Evolutionary conservation across 2,113 vertebrate genomes (phyloP), one percentile per base, ranked within the genome.

Genomic region (Pardalotus punctatus): DNA sequence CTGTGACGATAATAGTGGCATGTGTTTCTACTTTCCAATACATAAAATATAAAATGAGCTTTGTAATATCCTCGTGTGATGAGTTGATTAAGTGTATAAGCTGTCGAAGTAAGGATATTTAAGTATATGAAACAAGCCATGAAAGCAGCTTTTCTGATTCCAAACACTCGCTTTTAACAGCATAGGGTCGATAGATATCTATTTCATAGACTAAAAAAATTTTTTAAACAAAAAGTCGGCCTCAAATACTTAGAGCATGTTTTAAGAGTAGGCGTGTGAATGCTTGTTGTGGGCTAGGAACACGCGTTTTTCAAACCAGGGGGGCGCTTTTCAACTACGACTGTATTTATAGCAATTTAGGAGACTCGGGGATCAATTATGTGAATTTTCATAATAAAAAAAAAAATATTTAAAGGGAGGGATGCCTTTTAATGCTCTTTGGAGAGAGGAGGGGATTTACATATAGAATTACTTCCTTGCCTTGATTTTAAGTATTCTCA

Each of bases 21-120:
- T 72, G 27, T 95, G 90, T 91, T 95, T 93, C 76, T 96, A 62
- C 36, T 92, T 90, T 92, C 40, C 51, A 62, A 56, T 77, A 43
- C 67, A n/a, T 64, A 33, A 33, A 91, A 38, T 83, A 80, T 80
- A 90, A 87, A 92, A 88, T 36, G 35, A 40, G 28, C 60, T 45
- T 56, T 89, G 77, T 48, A 91, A 94, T 90, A 70, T 70, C 58
- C 35, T 88, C 23, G 3, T 77, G 56, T 83, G 71, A 93, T 0
- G 8, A 92, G 33, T 47, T 86, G 64, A 70, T 86, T 62, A 66
- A 93, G 36, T 47, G 47, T 73, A 61, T 19, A 21, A 69, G 28
- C 19, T 89, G 33, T 66, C 9, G 16, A 79, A 88, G 38, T 51
- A 42, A 33, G 53, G 27, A 56, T 43, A n/a, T 3, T 5, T 70